Conservation (phyloP, 2,888 invertebrate species). For the Myopa tessellatipennis region DNA sequence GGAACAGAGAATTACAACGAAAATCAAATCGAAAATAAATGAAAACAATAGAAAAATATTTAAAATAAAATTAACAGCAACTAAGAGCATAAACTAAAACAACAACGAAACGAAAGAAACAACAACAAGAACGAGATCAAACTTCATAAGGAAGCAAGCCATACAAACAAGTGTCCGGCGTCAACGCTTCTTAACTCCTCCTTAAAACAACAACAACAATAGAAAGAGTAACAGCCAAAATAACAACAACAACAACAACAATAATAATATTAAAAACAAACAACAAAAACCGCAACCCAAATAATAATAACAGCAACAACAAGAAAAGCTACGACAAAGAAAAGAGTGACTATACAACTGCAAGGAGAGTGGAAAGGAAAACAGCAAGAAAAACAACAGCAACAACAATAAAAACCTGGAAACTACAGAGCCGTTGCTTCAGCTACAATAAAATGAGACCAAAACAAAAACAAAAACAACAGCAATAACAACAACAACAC, state of each 20-base stretch:
- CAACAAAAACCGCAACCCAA: not conserved
- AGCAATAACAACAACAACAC: slow-evolving; percentile 20
- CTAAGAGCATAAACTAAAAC: too few relatives aligned
- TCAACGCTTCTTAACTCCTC: too few relatives aligned
- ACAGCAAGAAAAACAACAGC: slow-evolving; percentile 22
- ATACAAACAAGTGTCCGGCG: too few relatives aligned
- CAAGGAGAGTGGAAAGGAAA: slow-evolving; percentile 2
- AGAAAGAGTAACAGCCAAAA: not conserved
- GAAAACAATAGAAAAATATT: too few relatives aligned
- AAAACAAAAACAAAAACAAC: slow-evolving; percentile 27
- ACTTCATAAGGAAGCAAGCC: too few relatives aligned
- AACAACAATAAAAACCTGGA: slow-evolving; percentile 13
- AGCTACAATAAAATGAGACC: slow-evolving; percentile 22
- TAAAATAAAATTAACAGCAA: too few relatives aligned
- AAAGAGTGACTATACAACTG: not conserved
- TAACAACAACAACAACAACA: not conserved
- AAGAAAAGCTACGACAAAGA: not conserved
- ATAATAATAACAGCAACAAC: slow-evolving; percentile 35
- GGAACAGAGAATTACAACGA: too few relatives aligned
- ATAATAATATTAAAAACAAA: too few relatives aligned
- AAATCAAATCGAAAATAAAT: too few relatives aligned
- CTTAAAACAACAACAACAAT: too few relatives aligned
- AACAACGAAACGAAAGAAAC: too few relatives aligned
- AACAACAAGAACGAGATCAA: too few relatives aligned
- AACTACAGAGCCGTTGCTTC: not conserved